Evolutionary conservation across 2,113 vertebrate genomes (phyloP), one percentile per base, ranked within the genome.

Genomic region (Crotalus viridis): DNA sequence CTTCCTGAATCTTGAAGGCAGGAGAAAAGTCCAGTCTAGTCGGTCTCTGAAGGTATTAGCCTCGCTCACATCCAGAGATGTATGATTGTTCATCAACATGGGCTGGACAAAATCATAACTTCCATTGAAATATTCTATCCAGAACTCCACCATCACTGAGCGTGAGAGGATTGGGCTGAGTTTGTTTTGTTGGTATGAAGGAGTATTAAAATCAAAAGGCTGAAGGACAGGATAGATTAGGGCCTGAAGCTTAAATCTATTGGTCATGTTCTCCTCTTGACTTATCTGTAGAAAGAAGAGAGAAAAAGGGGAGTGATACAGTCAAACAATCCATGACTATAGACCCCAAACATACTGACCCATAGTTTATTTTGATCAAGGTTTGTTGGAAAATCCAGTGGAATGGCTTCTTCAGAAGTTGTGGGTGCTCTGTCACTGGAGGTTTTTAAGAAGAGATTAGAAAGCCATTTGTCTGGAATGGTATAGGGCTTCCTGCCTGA

Each of bases 151-250:
- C 99, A 99, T 98, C 96, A 98, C n/a, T 0, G 95, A 96, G 12
- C 98, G 97, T 74, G 98, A 97, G 2, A 99, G 97, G 95, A 99
- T 98, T 2, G 99, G 98, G n/a, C 98, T 96, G 21, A 98, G 96
- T 94, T 91, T 95, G 93, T 99, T 99, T 97, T 99, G 99, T 97
- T 99, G 99, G 92, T 99, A 99, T 3, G 99, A 99, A 0, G 99
- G 97, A 0, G 99, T 99, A 94, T 99, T 97, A 96, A 99, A 99
- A 97, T 99, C 99, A 5, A 99, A 97, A 0, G 98, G 98, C 96
- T 99, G 99, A 56, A 99, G 98, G 51, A 98, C 99, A 0, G 99
- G 99, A 69, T 99, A 99, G 93, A 99, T 98, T 93, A 99, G 93
- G 56, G 99, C 98, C 97, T 99, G 99, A 46, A 98, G 94, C 93